Evolutionary conservation across 2,113 vertebrate genomes (phyloP).

Genomic region (Ariopsis seemanni): DNA sequence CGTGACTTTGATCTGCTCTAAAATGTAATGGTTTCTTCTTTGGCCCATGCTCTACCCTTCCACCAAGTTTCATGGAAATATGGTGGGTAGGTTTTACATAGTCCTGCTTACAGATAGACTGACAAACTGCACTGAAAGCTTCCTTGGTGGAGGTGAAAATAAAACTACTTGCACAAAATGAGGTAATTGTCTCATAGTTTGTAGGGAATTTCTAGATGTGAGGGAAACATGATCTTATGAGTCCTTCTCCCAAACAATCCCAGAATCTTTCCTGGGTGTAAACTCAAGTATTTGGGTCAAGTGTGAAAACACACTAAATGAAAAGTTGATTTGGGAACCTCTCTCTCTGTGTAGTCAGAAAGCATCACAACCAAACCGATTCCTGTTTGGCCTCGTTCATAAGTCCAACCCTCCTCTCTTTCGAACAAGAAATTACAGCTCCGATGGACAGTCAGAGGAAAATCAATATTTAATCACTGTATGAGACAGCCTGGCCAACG

Average conservation of each 20-base stretch:
- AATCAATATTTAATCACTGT: constrained; percentile 56
- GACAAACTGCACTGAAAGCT: too few relatives aligned
- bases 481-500: not conserved
- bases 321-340: constrained; percentile 2
- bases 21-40: too few relatives aligned
- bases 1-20: too few relatives aligned
- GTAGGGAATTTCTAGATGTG: not conserved
- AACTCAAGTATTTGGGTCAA: not conserved
- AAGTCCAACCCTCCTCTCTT: not conserved
- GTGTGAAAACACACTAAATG: not conserved
- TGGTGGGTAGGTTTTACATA: too few relatives aligned
- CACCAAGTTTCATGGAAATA: too few relatives aligned
- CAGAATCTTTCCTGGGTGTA: not conserved
- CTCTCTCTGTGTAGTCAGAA: not conserved
- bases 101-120: too few relatives aligned
- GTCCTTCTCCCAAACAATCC: not conserved
- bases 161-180: not conserved
- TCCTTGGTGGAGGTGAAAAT: too few relatives aligned
- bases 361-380: constrained; percentile 5
- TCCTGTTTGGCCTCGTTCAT: constrained; percentile 27
- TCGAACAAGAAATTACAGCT: constrained; percentile 18
- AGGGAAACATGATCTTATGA: not conserved
- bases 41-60: too few relatives aligned
- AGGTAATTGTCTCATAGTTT: not conserved
- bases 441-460: constrained; percentile 14